Evolutionary conservation across 2,797 vertebrate species (phyloP), one percentile per base, ranked within the genome.

Genomic region (Neomorphus geoffroyi): DNA sequence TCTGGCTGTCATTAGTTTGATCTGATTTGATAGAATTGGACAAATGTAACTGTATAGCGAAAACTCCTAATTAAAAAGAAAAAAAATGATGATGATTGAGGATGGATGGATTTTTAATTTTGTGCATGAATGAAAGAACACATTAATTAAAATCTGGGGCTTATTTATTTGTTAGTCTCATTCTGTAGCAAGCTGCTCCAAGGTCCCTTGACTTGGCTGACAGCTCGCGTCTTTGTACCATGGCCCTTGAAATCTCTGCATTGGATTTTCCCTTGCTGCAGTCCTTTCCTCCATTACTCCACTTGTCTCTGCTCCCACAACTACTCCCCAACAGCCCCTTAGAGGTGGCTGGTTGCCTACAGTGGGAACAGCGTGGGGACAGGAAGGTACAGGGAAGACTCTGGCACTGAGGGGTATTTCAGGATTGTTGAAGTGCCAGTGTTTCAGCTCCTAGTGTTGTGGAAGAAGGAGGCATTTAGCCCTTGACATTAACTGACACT

Each of bases 111-210:
- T n/a, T 96, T 97, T 96, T 78, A 67, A 86, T 91, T 91, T 82
- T 80, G 67, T 93, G 78, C 66, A 56, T 27, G 23, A 72, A 51
- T 60, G 72, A 80, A 75, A 93, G 65, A 90, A 71, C 6, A 16
- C 3, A 5, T 86, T 96, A 96, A 97, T 97, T 97, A 97, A 97
- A 97, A 91, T 32, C 30, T 88, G 66, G 50, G 45, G 30, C 57
- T 86, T 92, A 93, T 70, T 51, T 77, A 19, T 64, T 69, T 81
- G 62, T 93, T 79, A 45, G 33, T 92, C 88, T 94, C 7, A 1
- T 87, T 94, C 70, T 69, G 50, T 53, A 54, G 39, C 39, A 56
- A 43, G 62, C 58, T 71, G 21, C 51, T 82, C 27, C 18, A 10
- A 46, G 37, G 35, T 86, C 92, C 81, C 67, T 84, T 30, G 93